Base-by-base conservation (phyloP, 2,888 invertebrate genomes). In the Stenotaenia linearis region DNA sequence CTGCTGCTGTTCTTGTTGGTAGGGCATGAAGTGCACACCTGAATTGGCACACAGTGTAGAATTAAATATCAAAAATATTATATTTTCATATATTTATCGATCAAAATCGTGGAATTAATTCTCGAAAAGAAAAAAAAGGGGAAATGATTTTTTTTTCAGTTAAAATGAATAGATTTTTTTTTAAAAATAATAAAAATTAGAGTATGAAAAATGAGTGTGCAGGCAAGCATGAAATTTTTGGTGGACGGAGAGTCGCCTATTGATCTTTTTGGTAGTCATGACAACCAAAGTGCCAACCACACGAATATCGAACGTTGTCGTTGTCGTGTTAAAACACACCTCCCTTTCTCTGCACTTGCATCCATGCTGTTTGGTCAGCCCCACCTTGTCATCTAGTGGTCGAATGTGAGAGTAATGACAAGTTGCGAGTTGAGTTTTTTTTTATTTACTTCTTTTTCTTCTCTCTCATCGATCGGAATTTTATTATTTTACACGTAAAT, bases 211-310 rank as follows among this genome's bases (percentile, higher is more conserved):
- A 56, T 21, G 56, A 23, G 56, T 12, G 56, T 56, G 56, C 56
- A 56, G 15, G 23, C 18, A 56, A 56, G 56, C 56, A 21, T 56
- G 56, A n/a, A 56, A 56, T 56, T 56, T 56, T 56, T 56, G 56
- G 56, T 56, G 56, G 56, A 56, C 56, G 23, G 10, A 56, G 56
- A 56, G 56, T 56, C 56, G 56, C 56, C 56, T 56, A 56, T 56
- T 56, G 56, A 56, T 56, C 56, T 56, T 56, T 56, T 56, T 56
- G 56, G 56, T 56, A 56, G 56, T 56, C 56, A 56, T 56, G 56
- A 56, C 56, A 56, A 56, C 56, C 56, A 23, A 56, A 21, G 21
- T 56, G 56, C 56, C 56, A 56, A 56, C 56, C 56, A 56, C 56
- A 18, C 18, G 56, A 56, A 56, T 56, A 56, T 56, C 56, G 56